Base-by-base conservation (phyloP, 2,113 vertebrate genomes). In the Motacilla tschutschensis region DNA sequence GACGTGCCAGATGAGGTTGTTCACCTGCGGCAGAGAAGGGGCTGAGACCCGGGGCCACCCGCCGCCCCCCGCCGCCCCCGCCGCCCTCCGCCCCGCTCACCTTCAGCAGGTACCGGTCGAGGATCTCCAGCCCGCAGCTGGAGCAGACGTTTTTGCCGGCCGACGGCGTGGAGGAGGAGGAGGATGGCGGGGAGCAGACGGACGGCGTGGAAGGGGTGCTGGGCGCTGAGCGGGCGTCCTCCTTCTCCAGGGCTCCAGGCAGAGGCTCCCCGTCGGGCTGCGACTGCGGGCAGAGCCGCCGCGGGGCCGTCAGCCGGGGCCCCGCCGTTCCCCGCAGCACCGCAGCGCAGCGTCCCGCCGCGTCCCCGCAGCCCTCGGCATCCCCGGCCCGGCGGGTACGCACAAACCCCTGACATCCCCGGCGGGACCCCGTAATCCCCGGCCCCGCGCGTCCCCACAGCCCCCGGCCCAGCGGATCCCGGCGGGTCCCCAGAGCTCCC, bases 91-190 rank as follows among this genome's bases (percentile, higher is more conserved):
- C 44, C 33, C 54, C 36, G 60, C 93, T 91, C 90, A 99, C 99
- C 99, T 99, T 99, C 82, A 99, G 98, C 92, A 99, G 94, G 95
- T 99, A 99, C 93, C 98, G 96, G 95, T 99, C 99, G 90, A 99
- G 95, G 96, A 99, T 99, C 96, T 99, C 98, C 76, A 98, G 97
- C 31, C 99, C 99, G 92, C 99, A 99, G 95, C 99, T 99, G 91
- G 98, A 98, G 95, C 99, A 99, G 96, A 98, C 92, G 96, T 99
- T 99, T 96, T 99, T 99, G 94, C 98, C 98, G 31, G 97, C 97
- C 60, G 98, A 98, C 55, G 96, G 98, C 87, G 98, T 98, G 84
- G 98, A 98, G 88, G 97, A 96, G 14, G 97, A 91, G 63, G 98
- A 98, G 91, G 98, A 98, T 29, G 96, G 98, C 36, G 99, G 99